phyloP scores from a whole-genome alignment of 2,113 vertebrate genomes.

The Onychostoma macrolepis region DNA sequence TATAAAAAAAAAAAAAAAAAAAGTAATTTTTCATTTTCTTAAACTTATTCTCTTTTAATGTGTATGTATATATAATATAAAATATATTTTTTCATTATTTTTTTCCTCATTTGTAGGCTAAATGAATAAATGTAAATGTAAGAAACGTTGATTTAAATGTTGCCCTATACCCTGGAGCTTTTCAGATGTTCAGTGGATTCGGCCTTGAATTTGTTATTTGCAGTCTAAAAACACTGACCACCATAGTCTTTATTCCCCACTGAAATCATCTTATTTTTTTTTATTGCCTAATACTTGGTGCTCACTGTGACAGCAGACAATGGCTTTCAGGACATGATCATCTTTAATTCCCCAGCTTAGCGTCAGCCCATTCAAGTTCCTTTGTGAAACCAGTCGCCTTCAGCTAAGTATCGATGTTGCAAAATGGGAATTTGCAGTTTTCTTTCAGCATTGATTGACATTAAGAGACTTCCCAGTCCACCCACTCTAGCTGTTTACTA shows the following conservation, averaged over 20 bases:
- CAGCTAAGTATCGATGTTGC: slow-evolving; percentile 62
- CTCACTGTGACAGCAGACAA: background rate
- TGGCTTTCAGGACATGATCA: slow-evolving; percentile 50
- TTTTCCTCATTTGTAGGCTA: too few species aligned
- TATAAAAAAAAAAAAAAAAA: background rate
- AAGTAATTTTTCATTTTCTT: too few species aligned
- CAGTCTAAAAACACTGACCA: slow-evolving; percentile 3
- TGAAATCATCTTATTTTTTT: slow-evolving; percentile 21
- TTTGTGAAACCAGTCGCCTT: slow-evolving; percentile 58
- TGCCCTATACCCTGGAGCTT: too few species aligned
- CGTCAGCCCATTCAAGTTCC: slow-evolving; percentile 60
- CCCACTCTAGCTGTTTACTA: slow-evolving; percentile 47
- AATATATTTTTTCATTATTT: too few species aligned
- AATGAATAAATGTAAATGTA: background rate
- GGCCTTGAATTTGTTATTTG: background rate
- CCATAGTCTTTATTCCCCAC: slow-evolving; percentile 38
- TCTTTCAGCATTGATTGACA: slow-evolving; percentile 69
- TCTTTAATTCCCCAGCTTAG: slow-evolving; percentile 72
- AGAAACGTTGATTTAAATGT: background rate
- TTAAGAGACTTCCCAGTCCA: slow-evolving; percentile 62
- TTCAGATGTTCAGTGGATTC: background rate
- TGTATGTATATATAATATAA: background rate
- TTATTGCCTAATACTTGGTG: slow-evolving; percentile 15
- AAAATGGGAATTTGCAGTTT: slow-evolving; percentile 54
- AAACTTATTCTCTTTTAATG: background rate